Evolutionary conservation across 2,113 vertebrate genomes (phyloP).

Genomic region (Catagonus wagneri): DNA sequence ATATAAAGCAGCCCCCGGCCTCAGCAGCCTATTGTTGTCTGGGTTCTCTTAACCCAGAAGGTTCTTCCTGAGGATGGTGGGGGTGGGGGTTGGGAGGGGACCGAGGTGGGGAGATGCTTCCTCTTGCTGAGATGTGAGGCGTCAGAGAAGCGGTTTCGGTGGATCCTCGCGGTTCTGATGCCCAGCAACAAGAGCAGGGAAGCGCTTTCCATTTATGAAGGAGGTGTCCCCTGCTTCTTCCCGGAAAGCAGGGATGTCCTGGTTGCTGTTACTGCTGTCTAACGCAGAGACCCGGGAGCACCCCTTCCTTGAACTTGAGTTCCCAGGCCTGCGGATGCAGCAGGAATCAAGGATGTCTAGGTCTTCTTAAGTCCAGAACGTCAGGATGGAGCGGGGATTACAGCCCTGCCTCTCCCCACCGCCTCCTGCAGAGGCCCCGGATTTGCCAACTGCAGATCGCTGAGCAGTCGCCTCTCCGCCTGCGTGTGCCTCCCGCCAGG

Average conservation of each 20-base stretch:
- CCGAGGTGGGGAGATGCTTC: neutral
- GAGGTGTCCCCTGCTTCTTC: neutral
- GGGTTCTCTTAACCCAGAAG: slow-evolving; percentile 33
- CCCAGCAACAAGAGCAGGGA: too few species aligned
- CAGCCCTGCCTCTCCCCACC: neutral
- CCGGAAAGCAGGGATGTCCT: neutral
- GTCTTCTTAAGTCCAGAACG: neutral
- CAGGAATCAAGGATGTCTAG: too few species aligned
- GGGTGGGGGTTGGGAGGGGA: neutral
- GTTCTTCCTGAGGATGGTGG: neutral
- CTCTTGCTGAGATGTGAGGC: neutral
- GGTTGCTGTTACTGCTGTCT: neutral
- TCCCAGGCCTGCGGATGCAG: neutral
- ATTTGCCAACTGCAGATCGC: neutral
- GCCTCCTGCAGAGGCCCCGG: neutral
- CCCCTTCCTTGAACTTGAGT: neutral
- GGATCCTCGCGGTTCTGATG: neutral
- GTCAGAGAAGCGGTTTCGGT: neutral
- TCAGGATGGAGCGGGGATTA: neutral
- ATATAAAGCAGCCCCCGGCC: neutral
- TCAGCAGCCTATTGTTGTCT: neutral
- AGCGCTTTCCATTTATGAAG: neutral
- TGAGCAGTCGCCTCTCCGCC: neutral
- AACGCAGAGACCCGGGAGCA: neutral
- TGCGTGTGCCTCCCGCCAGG: fast-evolving